Percentiles rank a stretch among this genome's conserved stretches.
Evolutionary conservation across 2,113 vertebrate genomes (phyloP).

Genomic region (Kryptolebias marmoratus): DNA sequence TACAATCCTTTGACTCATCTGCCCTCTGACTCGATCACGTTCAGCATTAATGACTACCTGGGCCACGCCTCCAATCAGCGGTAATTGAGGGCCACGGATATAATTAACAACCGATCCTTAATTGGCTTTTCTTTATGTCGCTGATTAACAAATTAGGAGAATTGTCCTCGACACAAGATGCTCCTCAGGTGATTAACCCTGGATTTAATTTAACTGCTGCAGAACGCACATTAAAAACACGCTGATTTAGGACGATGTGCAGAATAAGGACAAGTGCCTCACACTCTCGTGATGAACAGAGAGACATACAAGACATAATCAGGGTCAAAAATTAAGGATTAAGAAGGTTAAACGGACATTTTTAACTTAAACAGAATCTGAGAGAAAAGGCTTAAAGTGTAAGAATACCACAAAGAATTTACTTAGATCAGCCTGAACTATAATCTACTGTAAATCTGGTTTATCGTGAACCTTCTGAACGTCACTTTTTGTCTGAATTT

Average conservation of each 20-base stretch:
- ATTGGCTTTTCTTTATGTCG: conserved; percentile 42
- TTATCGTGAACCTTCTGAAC: no score
- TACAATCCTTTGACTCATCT: conserved; percentile 2
- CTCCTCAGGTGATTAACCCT: conserved; percentile 38
- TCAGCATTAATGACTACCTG: conserved; percentile 27
- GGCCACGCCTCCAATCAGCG: conserved; percentile 41
- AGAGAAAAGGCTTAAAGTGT: no score
- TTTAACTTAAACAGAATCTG: no score
- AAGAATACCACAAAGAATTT: not conserved
- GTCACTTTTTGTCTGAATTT: no score
- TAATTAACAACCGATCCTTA: conserved; percentile 45
- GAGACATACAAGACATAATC: not conserved
- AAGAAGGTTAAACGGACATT: no score
- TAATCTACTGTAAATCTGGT: not conserved
- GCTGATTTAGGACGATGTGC: conserved; percentile 1
- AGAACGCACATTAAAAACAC: not conserved
- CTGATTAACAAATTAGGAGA: conserved; percentile 32
- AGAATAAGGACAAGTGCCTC: no score
- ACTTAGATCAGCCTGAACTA: not conserved
- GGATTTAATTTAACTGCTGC: not conserved
- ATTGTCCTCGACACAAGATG: conserved; percentile 24
- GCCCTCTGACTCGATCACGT: not conserved
- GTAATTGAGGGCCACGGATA: conserved; percentile 50
- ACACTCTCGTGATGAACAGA: not conserved
- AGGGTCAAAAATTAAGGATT: not conserved